Conservation (phyloP, 2,113 vertebrate genomes). For the Lampris incognitus region DNA sequence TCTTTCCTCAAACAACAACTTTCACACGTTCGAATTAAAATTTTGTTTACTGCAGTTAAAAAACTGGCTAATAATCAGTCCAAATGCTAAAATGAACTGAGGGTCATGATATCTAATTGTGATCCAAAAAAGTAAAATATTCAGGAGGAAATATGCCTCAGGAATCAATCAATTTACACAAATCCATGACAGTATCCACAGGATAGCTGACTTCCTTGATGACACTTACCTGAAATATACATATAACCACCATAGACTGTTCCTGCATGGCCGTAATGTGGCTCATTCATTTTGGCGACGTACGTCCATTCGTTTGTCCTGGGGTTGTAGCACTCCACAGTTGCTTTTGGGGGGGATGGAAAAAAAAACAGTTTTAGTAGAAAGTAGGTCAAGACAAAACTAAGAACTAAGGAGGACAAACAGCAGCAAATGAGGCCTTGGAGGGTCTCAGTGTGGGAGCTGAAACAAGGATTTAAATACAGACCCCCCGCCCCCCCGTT, state of each 20-base stretch:
- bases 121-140: neutral
- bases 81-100: conserved; percentile 1
- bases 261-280: conserved; percentile 97
- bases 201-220: neutral
- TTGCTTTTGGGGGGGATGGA: conserved; percentile 80
- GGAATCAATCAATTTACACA: neutral
- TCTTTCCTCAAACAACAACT: too few relatives aligned
- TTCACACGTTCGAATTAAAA: conserved; percentile 1
- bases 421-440: conserved; percentile 74
- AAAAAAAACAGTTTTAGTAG: conserved; percentile 42
- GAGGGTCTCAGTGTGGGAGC: conserved; percentile 74
- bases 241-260: conserved; percentile 97
- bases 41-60: neutral
- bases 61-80: neutral
- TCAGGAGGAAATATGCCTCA: too few relatives aligned
- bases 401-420: conserved; percentile 74
- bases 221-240: conserved; percentile 94
- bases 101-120: too few relatives aligned
- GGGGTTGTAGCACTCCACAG: conserved; percentile 98
- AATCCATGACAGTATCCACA: neutral
- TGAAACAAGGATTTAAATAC: conserved; percentile 68
- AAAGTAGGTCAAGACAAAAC: conserved; percentile 76
- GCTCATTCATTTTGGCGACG: conserved; percentile 98
- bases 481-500: conserved; percentile 44
- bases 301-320: conserved; percentile 98